phyloP scores from a whole-genome alignment of 2,888 invertebrate species.

The Drosophila formosana region DNA sequence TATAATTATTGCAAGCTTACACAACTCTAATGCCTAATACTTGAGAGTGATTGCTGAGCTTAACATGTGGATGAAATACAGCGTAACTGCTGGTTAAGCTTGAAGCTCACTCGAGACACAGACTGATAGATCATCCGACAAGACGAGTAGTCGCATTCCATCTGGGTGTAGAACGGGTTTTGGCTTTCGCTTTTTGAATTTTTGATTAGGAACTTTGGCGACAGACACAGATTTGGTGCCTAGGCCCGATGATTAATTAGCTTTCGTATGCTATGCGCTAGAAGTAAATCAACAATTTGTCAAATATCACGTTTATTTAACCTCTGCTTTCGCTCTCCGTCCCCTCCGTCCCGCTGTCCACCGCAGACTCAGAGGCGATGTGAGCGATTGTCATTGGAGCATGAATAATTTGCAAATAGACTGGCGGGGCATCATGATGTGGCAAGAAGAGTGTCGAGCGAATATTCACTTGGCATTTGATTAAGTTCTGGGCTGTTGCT shows the following conservation, averaged over 20 bases:
- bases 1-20: not conserved
- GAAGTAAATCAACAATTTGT: constrained; percentile 44
- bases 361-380: not conserved
- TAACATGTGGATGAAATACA: not conserved
- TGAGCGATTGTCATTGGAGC: constrained; percentile 41
- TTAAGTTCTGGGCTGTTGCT: constrained; percentile 55
- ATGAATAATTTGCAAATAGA: constrained; percentile 52
- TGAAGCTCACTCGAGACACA: not conserved
- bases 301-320: constrained; percentile 50
- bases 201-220: constrained; percentile 60
- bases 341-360: not conserved
- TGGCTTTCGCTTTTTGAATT: constrained; percentile 32
- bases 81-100: not conserved
- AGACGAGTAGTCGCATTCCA: not conserved
- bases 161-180: not conserved
- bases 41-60: not conserved
- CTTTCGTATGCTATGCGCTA: constrained; percentile 34
- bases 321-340: not conserved
- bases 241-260: constrained; percentile 65
- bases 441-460: constrained; percentile 4
- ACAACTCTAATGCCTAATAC: not conserved
- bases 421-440: constrained; percentile 10
- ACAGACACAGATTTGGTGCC: constrained; percentile 48
- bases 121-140: not conserved
- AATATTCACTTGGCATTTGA: constrained; percentile 57